Percentiles rank a stretch among this genome's conserved stretches.
These are phyloP conservation scores for Epinephelus lanceolatus DNA, from an alignment of 2,113 vertebrate species.

Conservation along the genomic window DNA sequence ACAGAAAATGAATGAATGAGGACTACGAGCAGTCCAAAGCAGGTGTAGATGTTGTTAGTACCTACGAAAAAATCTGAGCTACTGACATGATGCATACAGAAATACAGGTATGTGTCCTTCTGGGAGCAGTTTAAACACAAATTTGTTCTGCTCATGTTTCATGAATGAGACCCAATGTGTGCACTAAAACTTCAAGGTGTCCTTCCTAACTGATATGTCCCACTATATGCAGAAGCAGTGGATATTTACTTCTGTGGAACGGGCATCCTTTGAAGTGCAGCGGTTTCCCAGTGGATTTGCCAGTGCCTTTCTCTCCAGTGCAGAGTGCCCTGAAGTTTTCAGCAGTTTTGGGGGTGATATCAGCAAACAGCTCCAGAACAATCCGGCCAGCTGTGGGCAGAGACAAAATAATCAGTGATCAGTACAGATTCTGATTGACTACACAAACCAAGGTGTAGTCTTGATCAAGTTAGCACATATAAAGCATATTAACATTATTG, in stretches of 20 bases:
- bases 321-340: conserved; percentile 97
- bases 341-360: conserved; percentile 94
- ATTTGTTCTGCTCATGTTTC: too few relatives aligned
- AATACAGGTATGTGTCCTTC: too few relatives aligned
- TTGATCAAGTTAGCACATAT: not conserved
- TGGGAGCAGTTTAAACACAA: too few relatives aligned
- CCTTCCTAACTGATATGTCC: not conserved
- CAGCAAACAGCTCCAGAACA: conserved; percentile 94
- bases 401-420: not conserved
- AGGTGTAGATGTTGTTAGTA: too few relatives aligned
- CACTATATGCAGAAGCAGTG: not conserved
- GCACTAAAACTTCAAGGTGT: not conserved
- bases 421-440: not conserved
- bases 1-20: too few relatives aligned
- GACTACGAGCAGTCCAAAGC: too few relatives aligned
- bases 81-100: too few relatives aligned
- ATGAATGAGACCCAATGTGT: too few relatives aligned
- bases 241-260: conserved; percentile 93
- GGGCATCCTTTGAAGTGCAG: conserved; percentile 97
- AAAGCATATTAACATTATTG: too few relatives aligned
- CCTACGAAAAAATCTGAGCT: too few relatives aligned
- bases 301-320: conserved; percentile 94
- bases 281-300: conserved; percentile 91
- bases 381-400: conserved; percentile 89
- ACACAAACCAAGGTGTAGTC: not conserved